A percentile compares a stretch with the other conserved stretches of the same genome.
Evolutionary conservation across 1,140 invertebrate species (phyloP).

Genomic region (Agrilus planipennis): DNA sequence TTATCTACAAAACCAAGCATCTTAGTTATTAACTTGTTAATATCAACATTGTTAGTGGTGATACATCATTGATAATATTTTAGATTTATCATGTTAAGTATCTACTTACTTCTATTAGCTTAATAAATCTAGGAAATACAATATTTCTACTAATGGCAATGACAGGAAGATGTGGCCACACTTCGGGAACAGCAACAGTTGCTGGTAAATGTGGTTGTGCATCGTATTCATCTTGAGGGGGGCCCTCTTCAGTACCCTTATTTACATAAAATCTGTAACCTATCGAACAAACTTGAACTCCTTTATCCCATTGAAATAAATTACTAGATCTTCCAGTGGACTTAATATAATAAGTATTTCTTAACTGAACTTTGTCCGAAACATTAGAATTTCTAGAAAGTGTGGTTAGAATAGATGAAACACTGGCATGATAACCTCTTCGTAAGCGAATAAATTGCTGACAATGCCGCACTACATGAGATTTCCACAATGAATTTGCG

Average conservation of each 20-base stretch:
- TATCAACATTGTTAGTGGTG: slow-evolving; percentile 1
- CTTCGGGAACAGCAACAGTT: slow-evolving; percentile 89
- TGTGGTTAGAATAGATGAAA: slow-evolving; percentile 3
- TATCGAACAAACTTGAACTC: neutral
- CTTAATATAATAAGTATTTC: neutral
- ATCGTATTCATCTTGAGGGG: slow-evolving; percentile 26
- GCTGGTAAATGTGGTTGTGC: slow-evolving; percentile 59
- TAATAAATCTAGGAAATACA: slow-evolving; percentile 96
- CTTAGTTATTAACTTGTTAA: neutral
- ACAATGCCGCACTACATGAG: too few species aligned
- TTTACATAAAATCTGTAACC: slow-evolving; percentile 14
- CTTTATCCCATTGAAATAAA: slow-evolving; percentile 1
- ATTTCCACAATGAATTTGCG: too few species aligned
- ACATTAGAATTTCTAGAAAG: slow-evolving; percentile 9
- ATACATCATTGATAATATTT: too few species aligned
- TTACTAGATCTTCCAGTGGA: neutral
- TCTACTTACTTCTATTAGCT: slow-evolving; percentile 76
- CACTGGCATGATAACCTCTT: neutral
- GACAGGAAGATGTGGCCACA: slow-evolving; percentile 91
- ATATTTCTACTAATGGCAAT: slow-evolving; percentile 91
- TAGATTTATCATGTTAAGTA: too few species aligned
- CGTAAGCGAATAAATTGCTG: too few species aligned
- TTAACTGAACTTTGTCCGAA: neutral
- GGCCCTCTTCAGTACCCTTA: slow-evolving; percentile 25
- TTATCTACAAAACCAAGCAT: slow-evolving; percentile 49